These are phyloP conservation scores for Tiaroga cobitis DNA, from an alignment of 2,797 vertebrate species.

Conservation along the genomic window DNA sequence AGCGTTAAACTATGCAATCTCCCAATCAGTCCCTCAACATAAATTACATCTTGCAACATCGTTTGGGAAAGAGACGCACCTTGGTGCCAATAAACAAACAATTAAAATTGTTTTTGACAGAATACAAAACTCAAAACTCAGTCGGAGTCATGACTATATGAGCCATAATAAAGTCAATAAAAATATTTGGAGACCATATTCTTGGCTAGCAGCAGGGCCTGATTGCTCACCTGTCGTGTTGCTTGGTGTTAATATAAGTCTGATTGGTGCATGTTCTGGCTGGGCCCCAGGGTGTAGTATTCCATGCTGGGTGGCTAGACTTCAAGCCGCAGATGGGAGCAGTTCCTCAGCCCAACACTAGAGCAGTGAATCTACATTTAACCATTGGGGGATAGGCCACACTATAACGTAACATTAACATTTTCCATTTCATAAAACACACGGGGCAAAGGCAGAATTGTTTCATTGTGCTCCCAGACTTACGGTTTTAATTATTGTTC, in stretches of 20 bases:
- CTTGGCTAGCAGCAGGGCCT: slow-evolving; percentile 41
- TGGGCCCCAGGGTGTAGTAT: slow-evolving; percentile 57
- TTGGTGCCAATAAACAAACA: slow-evolving; percentile 46
- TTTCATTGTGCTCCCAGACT: slow-evolving; percentile 2
- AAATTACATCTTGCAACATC: slow-evolving; percentile 54
- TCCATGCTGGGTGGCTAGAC: slow-evolving; percentile 48
- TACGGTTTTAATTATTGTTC: slow-evolving; percentile 28
- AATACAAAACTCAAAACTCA: slow-evolving; percentile 24
- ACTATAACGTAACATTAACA: slow-evolving; percentile 48
- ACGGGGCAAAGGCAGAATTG: slow-evolving; percentile 1
- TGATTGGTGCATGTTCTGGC: slow-evolving; percentile 56
- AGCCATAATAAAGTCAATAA: slow-evolving; percentile 56
- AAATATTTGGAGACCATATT: slow-evolving; percentile 54
- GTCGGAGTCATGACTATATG: not conserved
- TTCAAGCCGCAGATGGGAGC: slow-evolving; percentile 37
- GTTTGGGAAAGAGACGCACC: slow-evolving; percentile 45
- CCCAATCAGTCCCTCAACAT: slow-evolving; percentile 56
- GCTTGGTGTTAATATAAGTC: slow-evolving; percentile 54
- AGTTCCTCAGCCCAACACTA: slow-evolving; percentile 30
- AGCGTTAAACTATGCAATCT: slow-evolving; percentile 65
- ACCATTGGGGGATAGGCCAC: slow-evolving; percentile 40
- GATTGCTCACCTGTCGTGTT: slow-evolving; percentile 58
- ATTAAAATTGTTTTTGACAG: slow-evolving; percentile 42
- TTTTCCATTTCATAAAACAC: slow-evolving; percentile 51
- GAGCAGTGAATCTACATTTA: slow-evolving; percentile 59